Evolutionary conservation across 1,140 invertebrate species (phyloP).

Genomic region (Hyles vespertilio): DNA sequence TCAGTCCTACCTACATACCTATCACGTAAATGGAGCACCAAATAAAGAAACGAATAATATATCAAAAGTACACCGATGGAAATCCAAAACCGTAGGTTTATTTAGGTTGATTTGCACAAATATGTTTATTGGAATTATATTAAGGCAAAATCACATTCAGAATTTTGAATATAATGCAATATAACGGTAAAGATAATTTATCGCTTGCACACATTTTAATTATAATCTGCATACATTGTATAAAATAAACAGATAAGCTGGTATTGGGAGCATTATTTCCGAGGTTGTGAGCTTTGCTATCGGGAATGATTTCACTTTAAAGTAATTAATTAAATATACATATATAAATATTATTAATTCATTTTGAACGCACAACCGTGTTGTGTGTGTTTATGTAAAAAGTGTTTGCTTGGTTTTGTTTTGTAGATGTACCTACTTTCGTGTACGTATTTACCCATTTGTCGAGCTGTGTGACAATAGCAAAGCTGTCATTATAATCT

Average conservation of each 20-base stretch:
- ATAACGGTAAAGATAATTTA: constrained; percentile 5
- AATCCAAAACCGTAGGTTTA: constrained; percentile 5
- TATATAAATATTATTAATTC: constrained; percentile 57
- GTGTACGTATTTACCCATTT: constrained; percentile 59
- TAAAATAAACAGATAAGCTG: constrained; percentile 66
- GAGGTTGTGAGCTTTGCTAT: constrained; percentile 71
- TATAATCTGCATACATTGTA: constrained; percentile 44
- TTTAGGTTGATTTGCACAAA: constrained; percentile 8
- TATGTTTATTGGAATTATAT: constrained; percentile 4
- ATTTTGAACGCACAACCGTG: constrained; percentile 64
- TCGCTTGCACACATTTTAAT: constrained; percentile 41
- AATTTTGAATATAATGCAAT: background rate
- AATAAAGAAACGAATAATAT: constrained; percentile 5
- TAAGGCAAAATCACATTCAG: background rate
- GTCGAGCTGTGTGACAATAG: constrained; percentile 55
- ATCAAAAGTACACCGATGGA: constrained; percentile 3
- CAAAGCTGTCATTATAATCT: constrained; percentile 40
- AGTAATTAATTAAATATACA: constrained; percentile 47
- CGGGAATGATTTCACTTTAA: constrained; percentile 66
- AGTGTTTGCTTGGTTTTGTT: constrained; percentile 54
- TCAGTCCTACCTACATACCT: constrained; percentile 46
- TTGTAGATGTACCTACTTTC: constrained; percentile 58
- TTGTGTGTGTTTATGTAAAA: constrained; percentile 67
- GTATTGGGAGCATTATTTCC: constrained; percentile 75
- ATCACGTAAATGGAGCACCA: constrained; percentile 31